Conservation (phyloP, 2,888 invertebrate species). For the Mactromeris polynyma region DNA sequence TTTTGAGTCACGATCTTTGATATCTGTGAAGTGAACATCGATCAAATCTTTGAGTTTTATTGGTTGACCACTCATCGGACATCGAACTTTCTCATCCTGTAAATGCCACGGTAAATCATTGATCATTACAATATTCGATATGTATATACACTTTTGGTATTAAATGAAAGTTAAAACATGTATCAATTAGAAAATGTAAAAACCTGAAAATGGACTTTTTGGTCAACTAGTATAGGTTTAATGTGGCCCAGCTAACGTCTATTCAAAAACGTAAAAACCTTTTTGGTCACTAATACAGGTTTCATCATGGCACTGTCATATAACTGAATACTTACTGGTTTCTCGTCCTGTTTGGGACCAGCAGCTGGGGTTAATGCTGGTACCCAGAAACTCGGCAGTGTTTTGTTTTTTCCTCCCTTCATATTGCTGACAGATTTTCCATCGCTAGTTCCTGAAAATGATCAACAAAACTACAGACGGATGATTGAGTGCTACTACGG, state of each 20-base stretch:
- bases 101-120: too few species aligned
- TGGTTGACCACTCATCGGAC: conserved; percentile 94
- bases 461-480: neutral
- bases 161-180: too few species aligned
- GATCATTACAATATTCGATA: too few species aligned
- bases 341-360: conserved; percentile 91
- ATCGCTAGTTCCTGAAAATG: conserved; percentile 41
- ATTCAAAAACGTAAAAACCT: too few species aligned
- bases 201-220: too few species aligned
- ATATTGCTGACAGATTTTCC: conserved; percentile 91
- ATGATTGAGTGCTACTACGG: too few species aligned
- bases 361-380: conserved; percentile 97
- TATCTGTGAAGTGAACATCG: conserved; percentile 96
- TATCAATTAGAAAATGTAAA: too few species aligned
- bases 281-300: too few species aligned
- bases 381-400: conserved; percentile 98
- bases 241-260: too few species aligned
- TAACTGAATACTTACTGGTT: conserved; percentile 90
- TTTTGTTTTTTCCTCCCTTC: conserved; percentile 92
- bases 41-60: conserved; percentile 97
- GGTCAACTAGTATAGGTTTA: too few species aligned
- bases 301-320: too few species aligned
- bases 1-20: conserved; percentile 95
- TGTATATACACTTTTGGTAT: too few species aligned
- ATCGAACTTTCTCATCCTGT: conserved; percentile 92